Conservation (phyloP, 2,888 invertebrate species). For the Polylopha cassiicola region DNA sequence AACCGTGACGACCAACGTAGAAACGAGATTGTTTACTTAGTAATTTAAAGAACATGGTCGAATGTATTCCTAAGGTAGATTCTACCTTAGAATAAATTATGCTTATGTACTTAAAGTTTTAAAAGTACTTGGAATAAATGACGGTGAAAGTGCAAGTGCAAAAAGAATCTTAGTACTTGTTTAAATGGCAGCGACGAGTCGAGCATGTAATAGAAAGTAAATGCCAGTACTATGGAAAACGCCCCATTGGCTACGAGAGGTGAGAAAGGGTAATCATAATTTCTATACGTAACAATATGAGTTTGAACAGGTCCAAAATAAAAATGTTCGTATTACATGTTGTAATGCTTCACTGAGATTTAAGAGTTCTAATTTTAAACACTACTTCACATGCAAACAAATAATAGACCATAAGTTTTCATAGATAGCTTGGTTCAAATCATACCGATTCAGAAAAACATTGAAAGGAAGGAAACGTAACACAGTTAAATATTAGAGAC, state of each 20-base stretch:
- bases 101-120: conserved; percentile 1
- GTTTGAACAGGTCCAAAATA: no score
- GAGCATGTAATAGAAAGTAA: conserved; percentile 12
- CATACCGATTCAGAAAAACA: no score
- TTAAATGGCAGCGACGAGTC: no score
- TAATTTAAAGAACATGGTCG: no score
- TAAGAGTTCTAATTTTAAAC: conserved; percentile 31
- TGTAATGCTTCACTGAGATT: conserved; percentile 17
- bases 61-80: no score
- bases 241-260: conserved; percentile 8
- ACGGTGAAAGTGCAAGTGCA: conserved; percentile 12
- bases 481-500: no score
- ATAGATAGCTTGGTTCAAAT: no score
- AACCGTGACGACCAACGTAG: conserved; percentile 9
- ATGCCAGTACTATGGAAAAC: conserved; percentile 10
- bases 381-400: conserved; percentile 16
- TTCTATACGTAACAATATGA: no score
- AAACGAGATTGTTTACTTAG: conserved; percentile 10
- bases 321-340: conserved; percentile 1
- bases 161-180: conserved; percentile 11
- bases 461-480: no score
- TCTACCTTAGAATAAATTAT: conserved; percentile 3
- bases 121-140: conserved; percentile 2
- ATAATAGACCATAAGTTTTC: no score
- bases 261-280: conserved; percentile 15